Evolutionary conservation across 2,797 vertebrate species (phyloP).

Genomic region (Sternarchorhynchus goeldii): DNA sequence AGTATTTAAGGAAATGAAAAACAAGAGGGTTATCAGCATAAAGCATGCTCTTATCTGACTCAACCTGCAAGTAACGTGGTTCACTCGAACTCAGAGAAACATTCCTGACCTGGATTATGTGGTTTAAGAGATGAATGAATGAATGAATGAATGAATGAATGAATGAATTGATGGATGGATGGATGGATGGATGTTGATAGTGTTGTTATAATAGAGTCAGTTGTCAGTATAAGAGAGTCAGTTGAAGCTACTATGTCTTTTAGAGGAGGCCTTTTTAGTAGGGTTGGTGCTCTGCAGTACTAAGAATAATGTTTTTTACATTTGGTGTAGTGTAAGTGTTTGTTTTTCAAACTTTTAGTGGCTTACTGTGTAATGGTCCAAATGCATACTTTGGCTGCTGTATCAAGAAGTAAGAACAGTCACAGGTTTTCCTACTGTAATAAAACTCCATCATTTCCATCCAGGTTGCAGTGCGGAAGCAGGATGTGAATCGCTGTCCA

Average conservation of each 20-base stretch:
- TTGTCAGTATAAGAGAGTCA: too few relatives aligned
- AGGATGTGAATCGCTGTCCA: slow-evolving; percentile 9
- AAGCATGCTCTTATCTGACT: slow-evolving; percentile 26
- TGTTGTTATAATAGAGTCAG: too few relatives aligned
- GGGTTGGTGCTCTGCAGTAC: too few relatives aligned
- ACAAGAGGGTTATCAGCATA: slow-evolving; percentile 8
- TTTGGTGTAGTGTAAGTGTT: neutral
- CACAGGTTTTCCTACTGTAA: slow-evolving; percentile 17
- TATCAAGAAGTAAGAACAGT: neutral
- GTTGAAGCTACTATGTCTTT: too few relatives aligned
- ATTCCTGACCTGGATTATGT: too few relatives aligned
- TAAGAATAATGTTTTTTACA: slow-evolving; percentile 1
- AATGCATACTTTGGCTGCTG: slow-evolving; percentile 21
- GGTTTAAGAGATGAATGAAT: too few relatives aligned
- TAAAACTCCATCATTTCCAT: slow-evolving; percentile 32
- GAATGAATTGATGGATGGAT: too few relatives aligned
- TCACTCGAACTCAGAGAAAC: neutral
- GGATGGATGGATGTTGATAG: too few relatives aligned
- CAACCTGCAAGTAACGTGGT: neutral
- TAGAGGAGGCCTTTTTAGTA: too few relatives aligned
- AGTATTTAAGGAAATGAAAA: slow-evolving; percentile 44
- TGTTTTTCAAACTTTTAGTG: neutral
- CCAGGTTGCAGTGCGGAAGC: slow-evolving; percentile 4
- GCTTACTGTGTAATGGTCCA: neutral
- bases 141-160: too few relatives aligned